Conservation (phyloP, 1,140 invertebrate genomes). For the Papilio machaon region DNA sequence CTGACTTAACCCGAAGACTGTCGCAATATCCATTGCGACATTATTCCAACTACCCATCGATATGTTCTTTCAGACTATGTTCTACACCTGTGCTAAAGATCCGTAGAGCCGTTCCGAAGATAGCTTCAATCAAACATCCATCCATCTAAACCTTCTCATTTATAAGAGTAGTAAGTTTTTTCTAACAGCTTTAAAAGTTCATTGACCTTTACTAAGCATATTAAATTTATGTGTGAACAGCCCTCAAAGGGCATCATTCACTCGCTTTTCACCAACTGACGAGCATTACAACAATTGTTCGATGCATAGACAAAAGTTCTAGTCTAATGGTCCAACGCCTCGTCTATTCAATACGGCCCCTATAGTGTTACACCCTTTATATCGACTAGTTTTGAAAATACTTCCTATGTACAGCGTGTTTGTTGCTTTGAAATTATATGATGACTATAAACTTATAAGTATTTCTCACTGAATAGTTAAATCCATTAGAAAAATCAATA, state of each 20-base stretch:
- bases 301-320: constrained; percentile 47
- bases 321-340: constrained; percentile 50
- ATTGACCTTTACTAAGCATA: constrained; percentile 14
- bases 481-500: too few relatives aligned
- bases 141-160: too few relatives aligned
- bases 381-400: constrained; percentile 40
- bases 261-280: constrained; percentile 33
- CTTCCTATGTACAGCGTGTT: not conserved
- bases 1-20: too few relatives aligned
- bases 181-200: constrained; percentile 34
- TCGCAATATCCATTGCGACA: too few relatives aligned
- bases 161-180: not conserved
- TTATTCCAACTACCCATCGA: too few relatives aligned
- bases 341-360: constrained; percentile 36
- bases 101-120: too few relatives aligned
- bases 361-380: constrained; percentile 34
- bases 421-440: not conserved
- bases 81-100: too few relatives aligned
- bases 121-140: too few relatives aligned
- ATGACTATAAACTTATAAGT: too few relatives aligned
- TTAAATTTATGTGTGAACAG: constrained; percentile 36
- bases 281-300: constrained; percentile 34
- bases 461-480: too few relatives aligned
- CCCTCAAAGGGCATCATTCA: constrained; percentile 36
- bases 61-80: too few relatives aligned